Percentiles rank a stretch among this genome's conserved stretches.
Evolutionary conservation across 2,113 vertebrate genomes (phyloP).

Genomic region (Collichthys lucidus): DNA sequence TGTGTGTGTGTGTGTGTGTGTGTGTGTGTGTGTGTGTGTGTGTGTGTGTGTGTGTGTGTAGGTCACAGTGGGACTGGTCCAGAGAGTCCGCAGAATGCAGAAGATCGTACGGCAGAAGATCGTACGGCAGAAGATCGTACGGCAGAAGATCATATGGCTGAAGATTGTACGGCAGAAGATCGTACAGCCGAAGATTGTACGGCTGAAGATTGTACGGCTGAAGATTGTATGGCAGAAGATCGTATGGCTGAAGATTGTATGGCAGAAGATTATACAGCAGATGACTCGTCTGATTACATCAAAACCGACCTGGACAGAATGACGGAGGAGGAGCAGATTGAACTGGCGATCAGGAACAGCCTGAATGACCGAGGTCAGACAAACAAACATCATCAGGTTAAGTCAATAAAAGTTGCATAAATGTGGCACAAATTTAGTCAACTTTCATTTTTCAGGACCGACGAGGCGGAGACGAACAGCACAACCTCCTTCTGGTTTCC

Average conservation of each 20-base stretch:
- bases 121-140: no score
- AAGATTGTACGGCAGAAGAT: not conserved
- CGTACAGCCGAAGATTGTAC: no score
- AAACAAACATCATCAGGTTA: not conserved
- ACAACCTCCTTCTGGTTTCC: constrained; percentile 1
- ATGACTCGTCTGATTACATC: not conserved
- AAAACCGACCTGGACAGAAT: not conserved
- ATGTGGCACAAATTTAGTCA: no score
- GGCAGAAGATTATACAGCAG: no score
- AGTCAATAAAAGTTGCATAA: no score
- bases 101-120: not conserved
- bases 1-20: no score
- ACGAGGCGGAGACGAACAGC: not conserved
- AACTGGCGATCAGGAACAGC: constrained; percentile 87
- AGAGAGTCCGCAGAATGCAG: not conserved
- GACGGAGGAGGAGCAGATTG: constrained; percentile 82
- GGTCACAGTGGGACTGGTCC: constrained; percentile 43
- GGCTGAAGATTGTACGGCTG: no score
- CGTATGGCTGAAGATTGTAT: not conserved
- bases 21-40: no score
- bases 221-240: no score
- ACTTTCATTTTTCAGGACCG: constrained; percentile 23
- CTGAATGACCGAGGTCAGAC: constrained; percentile 84
- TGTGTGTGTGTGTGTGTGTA: constrained; percentile 18
- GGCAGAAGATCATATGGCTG: no score